phyloP scores from a whole-genome alignment of 2,888 invertebrate species.

The Caenorhabditis sp. region DNA sequence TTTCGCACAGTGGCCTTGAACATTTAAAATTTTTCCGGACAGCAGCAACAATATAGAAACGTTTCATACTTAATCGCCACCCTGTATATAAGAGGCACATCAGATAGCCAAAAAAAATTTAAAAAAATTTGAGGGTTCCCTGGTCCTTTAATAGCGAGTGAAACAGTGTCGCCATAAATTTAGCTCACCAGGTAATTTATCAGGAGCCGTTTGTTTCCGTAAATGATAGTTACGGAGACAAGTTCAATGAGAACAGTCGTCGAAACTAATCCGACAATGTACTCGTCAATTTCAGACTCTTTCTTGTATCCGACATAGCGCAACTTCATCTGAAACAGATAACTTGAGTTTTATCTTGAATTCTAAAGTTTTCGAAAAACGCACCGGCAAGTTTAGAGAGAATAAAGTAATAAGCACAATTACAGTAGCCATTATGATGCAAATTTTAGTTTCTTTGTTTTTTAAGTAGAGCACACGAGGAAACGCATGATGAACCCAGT shows the following conservation, averaged over 20 bases:
- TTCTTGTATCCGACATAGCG: constrained; percentile 2
- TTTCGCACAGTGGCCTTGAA: too few species aligned
- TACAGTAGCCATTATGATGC: constrained; percentile 20
- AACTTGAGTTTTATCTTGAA: too few species aligned
- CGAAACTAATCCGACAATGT: constrained; percentile 33
- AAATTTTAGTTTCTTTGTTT: constrained; percentile 9
- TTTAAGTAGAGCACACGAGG: constrained; percentile 43
- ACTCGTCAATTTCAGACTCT: constrained; percentile 27
- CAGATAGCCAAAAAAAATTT: too few species aligned
- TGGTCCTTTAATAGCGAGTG: too few species aligned
- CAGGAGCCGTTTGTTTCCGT: constrained; percentile 27
- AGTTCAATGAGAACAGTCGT: constrained; percentile 35
- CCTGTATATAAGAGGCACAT: too few species aligned
- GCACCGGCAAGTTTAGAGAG: constrained; percentile 15
- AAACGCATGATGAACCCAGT: constrained; percentile 18
- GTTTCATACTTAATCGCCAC: too few species aligned
- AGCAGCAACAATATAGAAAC: too few species aligned
- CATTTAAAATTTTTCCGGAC: too few species aligned
- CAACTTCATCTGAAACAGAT: constrained; percentile 23
- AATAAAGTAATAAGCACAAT: constrained; percentile 7
- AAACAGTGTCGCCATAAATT: too few species aligned
- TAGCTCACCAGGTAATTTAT: constrained; percentile 17
- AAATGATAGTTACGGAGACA: constrained; percentile 19
- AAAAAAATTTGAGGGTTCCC: too few species aligned
- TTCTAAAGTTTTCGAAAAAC: not conserved